A percentile compares a stretch with the other conserved stretches of the same genome.
These are phyloP conservation scores for Bagarius yarrelli DNA, from an alignment of 2,113 vertebrate genomes.

Conservation along the genomic window DNA sequence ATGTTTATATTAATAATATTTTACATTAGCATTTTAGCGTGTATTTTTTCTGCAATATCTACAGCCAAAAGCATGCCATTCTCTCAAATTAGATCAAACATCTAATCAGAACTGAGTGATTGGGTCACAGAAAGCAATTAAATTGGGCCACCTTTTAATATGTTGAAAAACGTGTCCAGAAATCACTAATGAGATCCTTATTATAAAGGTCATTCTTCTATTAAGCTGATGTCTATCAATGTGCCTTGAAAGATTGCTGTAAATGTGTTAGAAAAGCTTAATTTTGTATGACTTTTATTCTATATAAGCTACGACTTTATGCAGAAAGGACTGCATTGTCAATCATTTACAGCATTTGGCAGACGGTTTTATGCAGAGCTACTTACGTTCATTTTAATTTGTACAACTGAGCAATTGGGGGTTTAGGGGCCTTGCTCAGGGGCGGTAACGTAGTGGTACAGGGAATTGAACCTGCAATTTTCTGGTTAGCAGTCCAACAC, in stretches of 20 bases:
- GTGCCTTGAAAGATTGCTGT: conserved; percentile 1
- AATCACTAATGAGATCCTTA: conserved; percentile 26
- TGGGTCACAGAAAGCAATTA: conserved; percentile 45
- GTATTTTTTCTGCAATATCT: conserved; percentile 10
- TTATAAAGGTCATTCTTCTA: conserved; percentile 22
- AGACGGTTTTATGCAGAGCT: no score
- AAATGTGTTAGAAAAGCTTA: background rate
- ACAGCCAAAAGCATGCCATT: conserved; percentile 33
- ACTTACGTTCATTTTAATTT: no score
- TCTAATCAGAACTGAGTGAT: conserved; percentile 36
- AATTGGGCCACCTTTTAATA: conserved; percentile 27
- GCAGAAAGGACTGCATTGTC: background rate
- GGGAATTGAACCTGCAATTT: no score
- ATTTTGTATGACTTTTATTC: background rate
- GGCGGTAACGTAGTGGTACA: no score
- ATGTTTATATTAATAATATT: no score
- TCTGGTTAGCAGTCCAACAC: no score
- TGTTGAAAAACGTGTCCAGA: conserved; percentile 34
- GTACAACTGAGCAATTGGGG: conserved; percentile 9
- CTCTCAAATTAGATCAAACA: conserved; percentile 44
- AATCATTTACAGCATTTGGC: conserved; percentile 28
- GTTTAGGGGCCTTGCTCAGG: no score
- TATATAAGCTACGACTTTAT: background rate
- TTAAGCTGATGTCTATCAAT: conserved; percentile 11
- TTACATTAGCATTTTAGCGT: conserved; percentile 26